Base-by-base conservation (phyloP, 2,888 invertebrate species). In the Drosophila sordidula region DNA sequence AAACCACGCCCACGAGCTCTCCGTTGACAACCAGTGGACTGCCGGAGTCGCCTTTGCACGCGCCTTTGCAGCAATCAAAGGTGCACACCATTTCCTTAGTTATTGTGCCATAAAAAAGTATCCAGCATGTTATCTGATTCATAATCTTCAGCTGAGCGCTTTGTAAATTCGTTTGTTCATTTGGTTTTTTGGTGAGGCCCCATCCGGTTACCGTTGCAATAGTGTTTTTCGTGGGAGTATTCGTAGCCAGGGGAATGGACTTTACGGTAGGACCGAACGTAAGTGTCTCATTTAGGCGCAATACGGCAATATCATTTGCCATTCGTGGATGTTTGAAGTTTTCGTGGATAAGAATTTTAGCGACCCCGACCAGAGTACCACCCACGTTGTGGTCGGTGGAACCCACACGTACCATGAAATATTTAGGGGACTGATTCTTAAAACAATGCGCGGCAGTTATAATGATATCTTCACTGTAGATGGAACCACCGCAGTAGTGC, bases 391-490 rank as follows among this genome's bases (percentile, higher is more conserved):
- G 91, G 16, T 90, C 91, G 0, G 93, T 91, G 1, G 94, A 93
- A 0, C 94, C 94, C 3, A 92, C 94, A 0, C 94, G 93, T 6
- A 94, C 79, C 67, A 52, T 72, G 4, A 12, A 25, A 11, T 25
- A 47, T 42, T 5, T 54, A 14, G 8, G 16, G n/a, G 0, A 54
- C 4, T 9, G 2, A 22, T 6, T 91, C 39, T 25, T 36, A 90
- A 65, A 16, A 94, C 66, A 72, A 83, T 94, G 94, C 2, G 94
- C 94, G 9, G 94, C 94, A 0, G 94, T 94, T 2, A 94, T 57
- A 1, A 93, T 91, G 8, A 79, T 59, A 36, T 93, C 93, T 42
- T 93, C 90, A 36, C 82, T 87, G 45, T 92, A 92, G 29, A 94
- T 90, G 8, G 93, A 86, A 0, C 93, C 94, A 0, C 94, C 94